Evolutionary conservation across 2,888 invertebrate species (phyloP).

Genomic region (Mystacides longicornis): DNA sequence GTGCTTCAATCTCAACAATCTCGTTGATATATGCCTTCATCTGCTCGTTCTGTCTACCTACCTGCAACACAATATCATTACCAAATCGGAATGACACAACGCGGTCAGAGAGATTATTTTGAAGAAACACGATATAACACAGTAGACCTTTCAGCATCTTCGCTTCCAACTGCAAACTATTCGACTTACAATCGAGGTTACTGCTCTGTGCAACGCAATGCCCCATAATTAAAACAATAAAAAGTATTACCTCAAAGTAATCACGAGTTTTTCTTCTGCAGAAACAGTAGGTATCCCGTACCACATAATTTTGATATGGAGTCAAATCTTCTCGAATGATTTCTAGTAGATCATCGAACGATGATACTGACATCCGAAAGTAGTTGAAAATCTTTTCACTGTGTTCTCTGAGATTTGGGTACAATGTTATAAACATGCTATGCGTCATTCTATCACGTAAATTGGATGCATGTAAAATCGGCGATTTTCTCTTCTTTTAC

Average conservation of each 20-base stretch:
- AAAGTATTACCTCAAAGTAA: slow-evolving; percentile 4
- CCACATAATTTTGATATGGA: slow-evolving; percentile 3
- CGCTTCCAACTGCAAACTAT: neutral
- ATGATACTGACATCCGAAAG: slow-evolving; percentile 24
- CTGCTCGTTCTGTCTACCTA: slow-evolving; percentile 2
- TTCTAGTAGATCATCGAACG: slow-evolving; percentile 7
- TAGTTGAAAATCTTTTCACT: slow-evolving; percentile 26
- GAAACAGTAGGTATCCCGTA: slow-evolving; percentile 2
- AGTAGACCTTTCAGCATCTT: neutral
- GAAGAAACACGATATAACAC: neutral
- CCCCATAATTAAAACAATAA: neutral
- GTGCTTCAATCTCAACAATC: neutral
- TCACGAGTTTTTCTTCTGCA: slow-evolving; percentile 6
- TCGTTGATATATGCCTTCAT: neutral
- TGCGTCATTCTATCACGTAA: slow-evolving; percentile 24
- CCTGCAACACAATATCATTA: neutral
- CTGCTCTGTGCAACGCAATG: neutral
- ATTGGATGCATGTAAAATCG: neutral
- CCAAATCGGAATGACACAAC: neutral
- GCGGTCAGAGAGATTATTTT: slow-evolving; percentile 1
- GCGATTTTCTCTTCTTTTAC: slow-evolving; percentile 5
- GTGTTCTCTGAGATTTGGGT: slow-evolving; percentile 24
- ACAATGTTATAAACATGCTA: slow-evolving; percentile 26
- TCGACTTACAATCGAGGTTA: neutral
- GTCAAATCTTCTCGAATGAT: slow-evolving; percentile 1